Conservation (phyloP, 2,888 invertebrate genomes). For the Caenorhabditis parvicauda region DNA sequence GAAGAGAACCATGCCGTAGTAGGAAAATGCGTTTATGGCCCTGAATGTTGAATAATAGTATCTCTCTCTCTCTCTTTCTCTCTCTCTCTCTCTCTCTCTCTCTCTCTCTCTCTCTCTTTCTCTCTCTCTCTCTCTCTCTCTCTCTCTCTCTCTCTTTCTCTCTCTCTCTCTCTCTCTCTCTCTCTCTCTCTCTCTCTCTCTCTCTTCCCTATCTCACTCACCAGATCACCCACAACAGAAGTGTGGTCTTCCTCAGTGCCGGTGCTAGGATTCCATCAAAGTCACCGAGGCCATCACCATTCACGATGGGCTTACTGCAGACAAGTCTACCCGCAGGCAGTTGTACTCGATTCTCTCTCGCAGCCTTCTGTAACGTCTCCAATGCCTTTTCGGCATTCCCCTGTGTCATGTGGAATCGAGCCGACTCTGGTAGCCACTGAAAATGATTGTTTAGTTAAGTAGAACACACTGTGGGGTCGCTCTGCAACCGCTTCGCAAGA, state of each 20-base stretch:
- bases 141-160: too few relatives aligned
- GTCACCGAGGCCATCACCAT: slow-evolving; percentile 63
- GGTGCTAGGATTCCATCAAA: slow-evolving; percentile 70
- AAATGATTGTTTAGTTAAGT: too few relatives aligned
- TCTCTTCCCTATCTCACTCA: too few relatives aligned
- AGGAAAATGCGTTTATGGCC: slow-evolving; percentile 80
- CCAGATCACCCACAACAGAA: slow-evolving; percentile 91
- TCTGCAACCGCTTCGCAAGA: too few relatives aligned
- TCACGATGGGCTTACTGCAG: slow-evolving; percentile 68
- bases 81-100: too few relatives aligned
- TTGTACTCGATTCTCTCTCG: slow-evolving; percentile 82
- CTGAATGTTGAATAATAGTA: too few relatives aligned
- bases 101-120: too few relatives aligned
- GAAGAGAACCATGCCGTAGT: slow-evolving; percentile 89
- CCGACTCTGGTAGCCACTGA: slow-evolving; percentile 91
- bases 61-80: too few relatives aligned
- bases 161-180: too few relatives aligned
- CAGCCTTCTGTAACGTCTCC: slow-evolving; percentile 75
- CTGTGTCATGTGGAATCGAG: slow-evolving; percentile 81
- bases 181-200: neutral
- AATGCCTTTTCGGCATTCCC: slow-evolving; percentile 84
- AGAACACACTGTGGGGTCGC: too few relatives aligned
- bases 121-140: too few relatives aligned
- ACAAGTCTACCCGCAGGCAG: slow-evolving; percentile 83
- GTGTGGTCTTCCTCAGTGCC: slow-evolving; percentile 79